Conservation (phyloP, 92 coral and sea anemone species). For the Parazoanthus darwini region DNA sequence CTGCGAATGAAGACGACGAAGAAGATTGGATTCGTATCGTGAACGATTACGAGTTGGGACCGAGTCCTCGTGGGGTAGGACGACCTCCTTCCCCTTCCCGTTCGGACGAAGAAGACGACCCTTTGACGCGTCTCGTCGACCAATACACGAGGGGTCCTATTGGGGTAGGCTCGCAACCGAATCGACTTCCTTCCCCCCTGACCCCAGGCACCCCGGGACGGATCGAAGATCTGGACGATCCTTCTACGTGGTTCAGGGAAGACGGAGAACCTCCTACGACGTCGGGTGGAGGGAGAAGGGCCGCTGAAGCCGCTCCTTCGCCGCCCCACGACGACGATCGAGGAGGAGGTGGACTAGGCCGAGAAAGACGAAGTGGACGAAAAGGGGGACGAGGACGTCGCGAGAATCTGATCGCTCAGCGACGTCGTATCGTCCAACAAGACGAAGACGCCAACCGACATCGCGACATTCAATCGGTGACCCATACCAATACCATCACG, state of each 20-base stretch:
- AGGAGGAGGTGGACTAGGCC: background rate
- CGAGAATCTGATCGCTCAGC: slow-evolving; percentile 1
- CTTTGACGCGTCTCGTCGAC: slow-evolving; percentile 16
- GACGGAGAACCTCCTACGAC: slow-evolving; percentile 1
- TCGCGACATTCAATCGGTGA: background rate
- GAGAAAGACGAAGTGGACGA: background rate
- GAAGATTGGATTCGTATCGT: slow-evolving; percentile 13
- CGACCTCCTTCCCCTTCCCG: slow-evolving; percentile 1
- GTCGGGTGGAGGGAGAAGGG: background rate
- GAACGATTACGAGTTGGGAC: background rate
- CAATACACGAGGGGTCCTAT: background rate
- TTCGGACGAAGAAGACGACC: slow-evolving; percentile 7
- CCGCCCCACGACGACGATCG: background rate
- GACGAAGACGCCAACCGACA: slow-evolving; percentile 16
- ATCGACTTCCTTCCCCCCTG: slow-evolving; percentile 1
- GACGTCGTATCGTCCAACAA: slow-evolving; percentile 1
- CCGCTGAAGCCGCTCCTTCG: background rate
- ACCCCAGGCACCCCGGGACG: slow-evolving; percentile 3
- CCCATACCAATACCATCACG: too few relatives aligned
- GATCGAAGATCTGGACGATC: background rate
- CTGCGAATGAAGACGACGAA: slow-evolving; percentile 2
- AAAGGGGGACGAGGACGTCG: slow-evolving; percentile 13
- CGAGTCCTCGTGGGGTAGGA: background rate
- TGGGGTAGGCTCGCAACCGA: too few relatives aligned
- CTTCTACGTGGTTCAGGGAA: too few relatives aligned